Conservation (phyloP, 64 coral and sea anemone species). For the Pocillopora damicornis region DNA sequence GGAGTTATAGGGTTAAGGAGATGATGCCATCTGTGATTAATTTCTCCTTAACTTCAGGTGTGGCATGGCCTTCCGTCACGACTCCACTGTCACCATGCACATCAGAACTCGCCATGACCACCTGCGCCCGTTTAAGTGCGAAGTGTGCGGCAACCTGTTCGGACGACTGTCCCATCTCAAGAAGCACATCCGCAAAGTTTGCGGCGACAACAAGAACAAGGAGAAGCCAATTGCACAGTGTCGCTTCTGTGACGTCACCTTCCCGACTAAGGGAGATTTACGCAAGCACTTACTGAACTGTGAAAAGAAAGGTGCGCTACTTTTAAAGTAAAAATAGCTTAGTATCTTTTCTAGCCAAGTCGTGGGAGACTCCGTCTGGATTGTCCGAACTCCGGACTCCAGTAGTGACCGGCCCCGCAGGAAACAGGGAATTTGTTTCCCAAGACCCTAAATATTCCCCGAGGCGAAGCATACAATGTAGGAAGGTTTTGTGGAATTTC, state of each 20-base stretch:
- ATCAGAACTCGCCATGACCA: conserved; percentile 95
- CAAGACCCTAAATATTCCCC: too few relatives aligned
- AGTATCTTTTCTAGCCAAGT: too few relatives aligned
- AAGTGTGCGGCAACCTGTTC: conserved; percentile 89
- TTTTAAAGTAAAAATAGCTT: neutral
- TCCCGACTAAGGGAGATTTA: conserved; percentile 93
- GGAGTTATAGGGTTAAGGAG: too few relatives aligned
- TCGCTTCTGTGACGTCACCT: conserved; percentile 91
- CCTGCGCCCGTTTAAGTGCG: conserved; percentile 94
- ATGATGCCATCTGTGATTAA: neutral
- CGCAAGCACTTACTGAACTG: conserved; percentile 87
- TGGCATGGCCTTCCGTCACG: conserved; percentile 92
- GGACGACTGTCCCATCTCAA: conserved; percentile 85
- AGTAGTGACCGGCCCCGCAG: too few relatives aligned
- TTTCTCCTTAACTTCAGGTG: conserved; percentile 43
- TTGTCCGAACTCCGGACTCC: too few relatives aligned
- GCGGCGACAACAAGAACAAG: conserved; percentile 90
- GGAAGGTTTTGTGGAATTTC: too few relatives aligned
- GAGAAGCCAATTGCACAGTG: conserved; percentile 90
- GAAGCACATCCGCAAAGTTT: conserved; percentile 98
- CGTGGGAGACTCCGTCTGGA: too few relatives aligned
- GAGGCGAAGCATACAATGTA: too few relatives aligned
- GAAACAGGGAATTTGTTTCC: too few relatives aligned
- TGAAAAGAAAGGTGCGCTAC: conserved; percentile 70
- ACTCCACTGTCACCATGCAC: conserved; percentile 99